Conservation (phyloP, 2,113 vertebrate species). For the Physeter macrocephalus region DNA sequence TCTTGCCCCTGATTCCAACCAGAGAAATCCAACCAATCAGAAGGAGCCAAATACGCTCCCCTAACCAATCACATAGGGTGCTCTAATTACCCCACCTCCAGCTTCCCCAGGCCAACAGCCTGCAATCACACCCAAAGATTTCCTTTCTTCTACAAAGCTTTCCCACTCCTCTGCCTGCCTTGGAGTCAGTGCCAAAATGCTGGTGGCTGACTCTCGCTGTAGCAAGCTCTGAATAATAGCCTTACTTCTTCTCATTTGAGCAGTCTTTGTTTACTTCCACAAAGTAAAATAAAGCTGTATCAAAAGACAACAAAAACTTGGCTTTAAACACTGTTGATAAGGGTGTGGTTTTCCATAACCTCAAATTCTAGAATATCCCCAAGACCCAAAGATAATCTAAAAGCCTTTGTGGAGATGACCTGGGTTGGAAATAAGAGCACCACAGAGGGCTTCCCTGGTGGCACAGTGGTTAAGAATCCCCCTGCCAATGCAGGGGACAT, state of each 20-base stretch:
- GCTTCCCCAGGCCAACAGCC: background rate
- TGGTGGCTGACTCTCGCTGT: background rate
- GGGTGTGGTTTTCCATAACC: background rate
- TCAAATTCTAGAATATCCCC: background rate
- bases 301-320: background rate
- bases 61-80: no score
- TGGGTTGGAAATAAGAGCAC: background rate
- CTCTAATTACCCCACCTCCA: no score
- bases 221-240: background rate
- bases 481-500: no score
- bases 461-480: no score
- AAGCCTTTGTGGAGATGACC: background rate
- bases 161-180: background rate
- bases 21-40: no score
- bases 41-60: no score
- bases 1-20: no score
- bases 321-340: background rate
- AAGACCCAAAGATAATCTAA: background rate
- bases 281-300: background rate
- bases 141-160: background rate
- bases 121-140: background rate
- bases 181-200: background rate
- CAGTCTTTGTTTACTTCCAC: background rate
- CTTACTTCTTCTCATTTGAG: background rate
- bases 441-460: no score